These are phyloP conservation scores for Pitta sordida DNA, from an alignment of 2,113 vertebrate species.

Conservation along the genomic window DNA sequence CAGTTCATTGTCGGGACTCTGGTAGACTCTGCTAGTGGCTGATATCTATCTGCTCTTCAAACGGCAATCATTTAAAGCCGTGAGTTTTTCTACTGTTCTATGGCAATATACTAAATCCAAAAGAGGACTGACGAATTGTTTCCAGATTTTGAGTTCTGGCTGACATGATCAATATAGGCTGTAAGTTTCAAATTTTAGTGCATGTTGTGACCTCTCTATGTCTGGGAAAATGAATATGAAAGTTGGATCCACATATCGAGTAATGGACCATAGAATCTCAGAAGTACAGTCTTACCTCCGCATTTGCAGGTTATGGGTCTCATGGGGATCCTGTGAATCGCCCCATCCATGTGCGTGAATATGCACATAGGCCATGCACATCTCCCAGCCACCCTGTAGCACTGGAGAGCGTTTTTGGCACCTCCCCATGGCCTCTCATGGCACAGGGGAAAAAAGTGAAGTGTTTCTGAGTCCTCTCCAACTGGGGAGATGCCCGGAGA, in stretches of 20 bases:
- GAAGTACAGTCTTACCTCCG: too few relatives aligned
- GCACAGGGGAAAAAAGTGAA: too few relatives aligned
- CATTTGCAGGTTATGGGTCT: too few relatives aligned
- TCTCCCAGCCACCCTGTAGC: too few relatives aligned
- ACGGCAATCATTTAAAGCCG: neutral
- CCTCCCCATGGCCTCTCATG: too few relatives aligned
- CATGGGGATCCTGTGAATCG: too few relatives aligned
- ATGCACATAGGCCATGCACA: too few relatives aligned
- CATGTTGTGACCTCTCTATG: neutral
- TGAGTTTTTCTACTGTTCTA: neutral
- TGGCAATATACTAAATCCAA: neutral
- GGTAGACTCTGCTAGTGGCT: neutral
- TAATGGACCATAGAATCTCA: accelerated
- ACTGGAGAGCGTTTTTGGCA: too few relatives aligned
- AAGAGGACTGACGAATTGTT: neutral
- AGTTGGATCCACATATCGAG: neutral
- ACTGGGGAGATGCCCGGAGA: too few relatives aligned
- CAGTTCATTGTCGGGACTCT: neutral
- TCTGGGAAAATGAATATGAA: neutral
- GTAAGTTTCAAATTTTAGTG: neutral
- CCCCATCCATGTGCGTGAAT: too few relatives aligned
- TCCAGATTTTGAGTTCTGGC: neutral
- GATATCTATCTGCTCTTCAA: neutral
- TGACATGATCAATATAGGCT: neutral
- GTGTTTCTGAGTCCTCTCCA: too few relatives aligned